Percentiles rank a stretch among this genome's conserved stretches.
Evolutionary conservation across 2,113 vertebrate genomes (phyloP).

Genomic region (Phyllostomus hastatus): DNA sequence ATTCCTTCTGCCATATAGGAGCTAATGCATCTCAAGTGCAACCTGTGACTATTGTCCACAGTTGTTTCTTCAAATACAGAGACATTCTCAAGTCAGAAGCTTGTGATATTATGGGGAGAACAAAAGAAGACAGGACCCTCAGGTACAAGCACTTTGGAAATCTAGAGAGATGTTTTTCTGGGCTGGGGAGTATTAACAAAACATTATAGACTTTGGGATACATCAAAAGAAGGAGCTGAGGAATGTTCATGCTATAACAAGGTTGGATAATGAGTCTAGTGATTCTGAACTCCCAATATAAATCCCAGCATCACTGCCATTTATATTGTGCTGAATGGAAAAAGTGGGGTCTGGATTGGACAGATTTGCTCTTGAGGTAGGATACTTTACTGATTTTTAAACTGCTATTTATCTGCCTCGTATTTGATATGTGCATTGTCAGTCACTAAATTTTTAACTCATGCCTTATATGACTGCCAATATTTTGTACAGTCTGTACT

Average conservation of each 20-base stretch:
- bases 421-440: constrained; percentile 27
- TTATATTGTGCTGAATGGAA: not conserved
- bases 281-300: not conserved
- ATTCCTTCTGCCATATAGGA: not conserved
- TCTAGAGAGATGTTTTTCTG: not conserved
- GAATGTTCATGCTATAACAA: not conserved
- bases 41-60: not conserved
- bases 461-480: not conserved
- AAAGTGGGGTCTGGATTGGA: not conserved
- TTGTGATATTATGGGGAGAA: not conserved
- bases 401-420: not conserved
- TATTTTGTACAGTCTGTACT: not conserved
- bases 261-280: not conserved
- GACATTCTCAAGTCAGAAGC: not conserved
- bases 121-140: not conserved
- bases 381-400: not conserved
- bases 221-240: not conserved
- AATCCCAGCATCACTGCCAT: not conserved
- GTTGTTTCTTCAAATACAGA: constrained; percentile 18
- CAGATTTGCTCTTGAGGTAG: not conserved
- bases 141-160: not conserved
- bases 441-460: constrained; percentile 14
- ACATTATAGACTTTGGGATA: not conserved
- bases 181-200: not conserved
- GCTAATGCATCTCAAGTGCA: not conserved